Conservation (phyloP, 2,888 invertebrate genomes). For the Reticulitermes lucifugus region DNA sequence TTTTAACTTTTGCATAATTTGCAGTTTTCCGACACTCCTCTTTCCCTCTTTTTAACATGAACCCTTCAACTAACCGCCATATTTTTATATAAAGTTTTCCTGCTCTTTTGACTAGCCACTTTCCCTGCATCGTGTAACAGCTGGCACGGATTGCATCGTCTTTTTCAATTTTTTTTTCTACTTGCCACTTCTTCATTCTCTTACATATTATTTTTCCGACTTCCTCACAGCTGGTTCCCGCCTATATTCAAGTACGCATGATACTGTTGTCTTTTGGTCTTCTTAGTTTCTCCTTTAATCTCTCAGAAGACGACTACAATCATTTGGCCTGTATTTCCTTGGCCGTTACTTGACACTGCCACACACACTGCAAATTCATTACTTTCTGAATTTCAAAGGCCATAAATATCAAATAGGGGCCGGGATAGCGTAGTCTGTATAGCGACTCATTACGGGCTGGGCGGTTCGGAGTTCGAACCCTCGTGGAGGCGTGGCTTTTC, state of each 20-base stretch:
- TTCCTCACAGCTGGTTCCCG: not conserved
- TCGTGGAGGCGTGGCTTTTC: no score
- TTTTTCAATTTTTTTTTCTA: not conserved
- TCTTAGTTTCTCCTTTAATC: not conserved
- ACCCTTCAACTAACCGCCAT: slow-evolving; percentile 17
- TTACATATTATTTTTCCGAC: slow-evolving; percentile 21
- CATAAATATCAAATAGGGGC: no score
- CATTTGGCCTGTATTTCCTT: not conserved
- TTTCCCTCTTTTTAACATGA: not conserved
- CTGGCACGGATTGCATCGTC: slow-evolving; percentile 21
- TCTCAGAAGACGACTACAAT: not conserved
- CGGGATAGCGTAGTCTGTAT: no score
- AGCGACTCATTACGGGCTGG: no score
- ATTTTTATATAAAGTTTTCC: slow-evolving; percentile 23
- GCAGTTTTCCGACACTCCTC: slow-evolving; percentile 9
- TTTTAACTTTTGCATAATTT: slow-evolving; percentile 26
- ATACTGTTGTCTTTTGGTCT: not conserved
- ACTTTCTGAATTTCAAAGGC: no score
- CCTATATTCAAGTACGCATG: not conserved
- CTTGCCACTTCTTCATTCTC: slow-evolving; percentile 22
- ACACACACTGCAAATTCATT: no score
- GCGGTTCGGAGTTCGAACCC: no score
- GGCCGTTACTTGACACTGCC: not conserved
- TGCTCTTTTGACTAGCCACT: slow-evolving; percentile 16
- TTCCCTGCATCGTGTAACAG: slow-evolving; percentile 12